Base-by-base conservation (phyloP, 2,797 vertebrate species). In the Sebastes vulpes region DNA sequence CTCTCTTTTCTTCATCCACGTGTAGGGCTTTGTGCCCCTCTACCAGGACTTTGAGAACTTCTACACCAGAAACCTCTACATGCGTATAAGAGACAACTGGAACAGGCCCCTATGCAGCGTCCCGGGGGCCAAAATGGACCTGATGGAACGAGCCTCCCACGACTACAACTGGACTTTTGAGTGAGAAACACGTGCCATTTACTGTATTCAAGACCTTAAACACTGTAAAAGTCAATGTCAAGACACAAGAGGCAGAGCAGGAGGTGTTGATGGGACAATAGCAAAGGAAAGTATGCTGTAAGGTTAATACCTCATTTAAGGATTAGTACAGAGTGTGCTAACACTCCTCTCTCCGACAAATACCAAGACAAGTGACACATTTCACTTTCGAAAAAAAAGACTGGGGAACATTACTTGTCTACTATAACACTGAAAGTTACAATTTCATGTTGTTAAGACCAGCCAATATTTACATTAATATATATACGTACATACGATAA, bases 1-100 rank as follows among this genome's bases (percentile, higher is more conserved):
- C 12, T 61, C 35, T 75, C 61, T 80, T 25, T 25, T 57, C 0
- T 70, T 2, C 6, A 4, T 79, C 77, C 65, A 18, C n/a, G 2
- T 79, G 9, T 28, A 99, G 98, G 98, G 98, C 74, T 99, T 99
- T 93, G 98, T 99, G 61, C 97, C 98, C 0, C 93, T 99, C 67
- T 99, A 99, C 94, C 98, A 98, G 89, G 98, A 99, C 86, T 99
- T 99, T 10, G 98, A 99, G 93, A 97, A 98, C 87, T 99, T 99
- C 83, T 96, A 98, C 94, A 99, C 96, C 65, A 96, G 98, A 81
- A 99, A 99, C 86, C 92, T 99, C 28, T 99, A 99, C 88, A 99
- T 98, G 96, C 96, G 98, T 56, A 97, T 98, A 76, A 95, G 98
- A 73, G 98, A 99, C 94, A 98, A 95, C 91, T 99, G 98, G 97